phyloP scores from a whole-genome alignment of 1,140 invertebrate genomes.

The Ceratoteleas bidentatus region DNA sequence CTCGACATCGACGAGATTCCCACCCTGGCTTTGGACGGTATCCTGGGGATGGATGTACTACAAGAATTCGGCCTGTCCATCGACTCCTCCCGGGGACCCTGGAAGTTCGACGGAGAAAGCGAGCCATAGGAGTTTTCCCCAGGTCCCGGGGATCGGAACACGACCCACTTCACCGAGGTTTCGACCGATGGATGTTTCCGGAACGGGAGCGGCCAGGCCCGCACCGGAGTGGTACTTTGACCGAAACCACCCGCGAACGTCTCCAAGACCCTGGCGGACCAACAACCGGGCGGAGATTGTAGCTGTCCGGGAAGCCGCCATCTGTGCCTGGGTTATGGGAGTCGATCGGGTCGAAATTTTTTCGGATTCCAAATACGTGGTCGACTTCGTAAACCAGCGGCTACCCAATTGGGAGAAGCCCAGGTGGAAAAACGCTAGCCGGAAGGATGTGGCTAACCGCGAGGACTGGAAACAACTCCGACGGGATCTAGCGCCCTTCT shows the following conservation, averaged over 20 bases:
- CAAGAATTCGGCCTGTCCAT: too few relatives aligned
- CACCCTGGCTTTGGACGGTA: too few relatives aligned
- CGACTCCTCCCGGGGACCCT: too few relatives aligned
- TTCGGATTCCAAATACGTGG: too few relatives aligned
- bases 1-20: too few relatives aligned
- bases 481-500: not conserved
- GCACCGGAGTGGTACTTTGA: constrained; percentile 5
- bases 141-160: too few relatives aligned
- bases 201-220: not conserved
- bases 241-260: constrained; percentile 1
- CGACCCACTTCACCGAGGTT: constrained; percentile 6
- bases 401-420: not conserved
- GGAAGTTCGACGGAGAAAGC: too few relatives aligned
- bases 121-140: too few relatives aligned
- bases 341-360: not conserved
- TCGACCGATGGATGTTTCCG: constrained; percentile 10
- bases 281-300: not conserved
- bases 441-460: not conserved
- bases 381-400: too few relatives aligned
- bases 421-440: constrained; percentile 6
- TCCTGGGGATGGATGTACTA: too few relatives aligned
- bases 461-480: constrained; percentile 1
- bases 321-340: not conserved
- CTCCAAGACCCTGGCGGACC: constrained; percentile 6
- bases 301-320: not conserved